A percentile compares a stretch with the other conserved stretches of the same genome.
Evolutionary conservation across 2,797 vertebrate species (phyloP).

Genomic region (Okamejei kenojei): DNA sequence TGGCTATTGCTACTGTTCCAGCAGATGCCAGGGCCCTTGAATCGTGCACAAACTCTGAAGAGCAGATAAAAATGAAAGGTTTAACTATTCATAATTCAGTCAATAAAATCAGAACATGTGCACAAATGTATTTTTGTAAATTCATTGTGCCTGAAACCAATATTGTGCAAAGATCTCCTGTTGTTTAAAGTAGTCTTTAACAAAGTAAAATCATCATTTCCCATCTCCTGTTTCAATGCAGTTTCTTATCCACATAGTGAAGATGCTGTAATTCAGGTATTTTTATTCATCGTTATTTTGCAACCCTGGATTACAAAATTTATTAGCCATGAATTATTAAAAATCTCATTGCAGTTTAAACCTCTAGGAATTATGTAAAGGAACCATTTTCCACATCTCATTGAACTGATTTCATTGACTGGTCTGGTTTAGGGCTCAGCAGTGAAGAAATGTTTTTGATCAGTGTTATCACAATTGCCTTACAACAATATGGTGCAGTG

Average conservation of each 20-base stretch:
- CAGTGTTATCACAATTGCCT: not conserved
- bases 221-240: not conserved
- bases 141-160: not conserved
- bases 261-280: not conserved
- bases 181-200: not conserved
- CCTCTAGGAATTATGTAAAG: not conserved
- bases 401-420: constrained; percentile 1
- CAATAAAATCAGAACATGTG: not conserved
- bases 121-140: not conserved
- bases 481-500: not conserved
- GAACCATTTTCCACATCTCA: constrained; percentile 1
- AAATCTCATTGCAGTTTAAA: not conserved
- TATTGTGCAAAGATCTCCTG: too few relatives aligned
- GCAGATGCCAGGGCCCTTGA: not conserved
- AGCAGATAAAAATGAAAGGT: not conserved
- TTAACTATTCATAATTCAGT: not conserved
- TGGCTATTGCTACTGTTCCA: not conserved
- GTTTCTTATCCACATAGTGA: not conserved
- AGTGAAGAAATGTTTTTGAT: not conserved
- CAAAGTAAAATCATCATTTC: not conserved
- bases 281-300: not conserved
- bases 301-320: not conserved
- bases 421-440: not conserved
- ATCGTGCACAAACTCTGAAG: not conserved
- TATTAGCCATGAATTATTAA: not conserved